Percentiles rank a stretch among this genome's conserved stretches.
phyloP scores from a whole-genome alignment of 2,113 vertebrate species.

The Crocuta crocuta region DNA sequence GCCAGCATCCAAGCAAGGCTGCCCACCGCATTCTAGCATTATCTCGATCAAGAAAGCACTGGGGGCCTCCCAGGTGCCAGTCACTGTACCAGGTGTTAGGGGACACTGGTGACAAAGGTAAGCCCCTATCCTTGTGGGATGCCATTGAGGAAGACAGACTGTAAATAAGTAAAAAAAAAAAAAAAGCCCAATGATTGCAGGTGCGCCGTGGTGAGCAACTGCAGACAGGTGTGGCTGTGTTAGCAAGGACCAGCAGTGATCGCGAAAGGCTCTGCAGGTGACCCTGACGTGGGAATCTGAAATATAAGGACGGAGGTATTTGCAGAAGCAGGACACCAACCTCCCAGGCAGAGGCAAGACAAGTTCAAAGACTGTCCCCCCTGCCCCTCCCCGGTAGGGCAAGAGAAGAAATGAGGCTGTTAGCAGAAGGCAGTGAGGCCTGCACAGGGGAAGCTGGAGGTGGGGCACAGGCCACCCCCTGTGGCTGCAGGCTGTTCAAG shows the following conservation, averaged over 20 bases:
- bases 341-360: background rate
- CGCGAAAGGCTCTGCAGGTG: background rate
- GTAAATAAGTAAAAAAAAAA: background rate
- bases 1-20: conserved; percentile 8
- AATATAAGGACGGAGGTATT: background rate
- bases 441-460: background rate
- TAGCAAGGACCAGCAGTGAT: background rate
- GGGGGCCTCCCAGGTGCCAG: background rate
- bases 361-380: background rate
- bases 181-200: background rate
- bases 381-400: no score
- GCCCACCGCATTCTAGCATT: background rate
- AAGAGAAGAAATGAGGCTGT: background rate
- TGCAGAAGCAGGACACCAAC: background rate
- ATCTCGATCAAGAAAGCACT: background rate
- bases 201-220: background rate
- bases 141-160: background rate
- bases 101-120: background rate
- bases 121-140: background rate
- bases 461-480: background rate
- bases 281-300: background rate
- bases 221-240: background rate
- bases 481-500: background rate
- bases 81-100: background rate
- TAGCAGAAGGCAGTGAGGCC: background rate